Evolutionary conservation across 92 coral and sea anemone species (phyloP).

Genomic region (Epizoanthus stellaris): DNA sequence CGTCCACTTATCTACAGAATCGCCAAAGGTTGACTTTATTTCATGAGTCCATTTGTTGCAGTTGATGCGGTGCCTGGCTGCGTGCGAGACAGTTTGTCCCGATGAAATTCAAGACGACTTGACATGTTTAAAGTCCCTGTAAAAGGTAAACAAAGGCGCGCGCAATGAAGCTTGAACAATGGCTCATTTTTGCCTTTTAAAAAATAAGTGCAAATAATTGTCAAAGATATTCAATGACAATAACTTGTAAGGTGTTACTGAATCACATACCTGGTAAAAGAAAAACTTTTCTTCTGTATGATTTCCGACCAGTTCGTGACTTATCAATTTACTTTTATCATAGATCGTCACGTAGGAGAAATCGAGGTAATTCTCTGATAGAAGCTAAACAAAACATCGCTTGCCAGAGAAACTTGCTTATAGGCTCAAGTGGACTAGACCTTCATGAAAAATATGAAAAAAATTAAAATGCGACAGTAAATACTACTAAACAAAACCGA

Average conservation of each 20-base stretch:
- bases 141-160: constrained; percentile 9
- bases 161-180: too few species aligned
- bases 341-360: background rate
- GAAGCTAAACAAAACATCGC: background rate
- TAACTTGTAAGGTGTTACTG: too few species aligned
- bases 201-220: background rate
- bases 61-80: background rate
- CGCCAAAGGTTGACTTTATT: too few species aligned
- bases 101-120: background rate
- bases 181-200: background rate
- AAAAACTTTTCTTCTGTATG: background rate
- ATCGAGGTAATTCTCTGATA: background rate
- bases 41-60: background rate
- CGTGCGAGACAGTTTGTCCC: background rate
- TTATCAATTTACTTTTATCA: background rate
- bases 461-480: too few species aligned
- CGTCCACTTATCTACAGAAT: too few species aligned
- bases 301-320: background rate
- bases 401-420: too few species aligned
- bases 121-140: background rate
- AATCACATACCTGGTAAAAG: background rate
- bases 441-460: too few species aligned
- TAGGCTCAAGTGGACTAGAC: too few species aligned
- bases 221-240: background rate
- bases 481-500: too few species aligned